Base-by-base conservation (phyloP, 2,888 invertebrate genomes). In the Athetis lepigone region DNA sequence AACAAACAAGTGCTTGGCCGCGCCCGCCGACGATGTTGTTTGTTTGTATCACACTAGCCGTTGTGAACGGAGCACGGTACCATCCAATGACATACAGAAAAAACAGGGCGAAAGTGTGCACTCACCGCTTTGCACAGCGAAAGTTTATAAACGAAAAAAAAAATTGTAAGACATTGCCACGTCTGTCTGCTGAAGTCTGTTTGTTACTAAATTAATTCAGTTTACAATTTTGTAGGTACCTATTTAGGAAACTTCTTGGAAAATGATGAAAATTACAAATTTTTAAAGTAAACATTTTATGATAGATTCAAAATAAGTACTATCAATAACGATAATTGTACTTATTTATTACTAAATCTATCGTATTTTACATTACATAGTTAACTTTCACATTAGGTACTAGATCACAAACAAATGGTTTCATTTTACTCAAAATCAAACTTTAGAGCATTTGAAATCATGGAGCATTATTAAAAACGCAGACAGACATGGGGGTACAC, bases 1-100 rank as follows among this genome's bases (percentile, higher is more conserved):
- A 91, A 94, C 92, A 94, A 94, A 94, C 94, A 94, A 94, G 90
- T 91, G 89, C 82, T 84, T 81, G 87, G 45, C 50, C 59, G 59
- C 68, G 68, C 65, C 65, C 21, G 61, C 71, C 69, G 71, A 71
- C 79, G 66, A 58, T 75, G 67, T 57, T 75, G 76, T 75, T 80
- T 79, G 80, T 82, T 79, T 80, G 75, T 81, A 82, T 83, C 71
- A 56, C 60, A 49, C 61, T 56, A 60, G 73, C 67, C 64, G 73
- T 66, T 63, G 73, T 70, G 76, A 74, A 81, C 79, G 77, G 65
- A 43, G 50, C 57, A 65, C 62, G 56, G 62, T 63, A 29, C 52
- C 70, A 75, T 72, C 76, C 82, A 68, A 75, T 80, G 78, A 81
- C 76, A 81, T 29, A 50, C 52, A 75, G 64, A 77, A 79, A 80